Base-by-base conservation (phyloP, 2,113 vertebrate species). In the Merops nubicus region DNA sequence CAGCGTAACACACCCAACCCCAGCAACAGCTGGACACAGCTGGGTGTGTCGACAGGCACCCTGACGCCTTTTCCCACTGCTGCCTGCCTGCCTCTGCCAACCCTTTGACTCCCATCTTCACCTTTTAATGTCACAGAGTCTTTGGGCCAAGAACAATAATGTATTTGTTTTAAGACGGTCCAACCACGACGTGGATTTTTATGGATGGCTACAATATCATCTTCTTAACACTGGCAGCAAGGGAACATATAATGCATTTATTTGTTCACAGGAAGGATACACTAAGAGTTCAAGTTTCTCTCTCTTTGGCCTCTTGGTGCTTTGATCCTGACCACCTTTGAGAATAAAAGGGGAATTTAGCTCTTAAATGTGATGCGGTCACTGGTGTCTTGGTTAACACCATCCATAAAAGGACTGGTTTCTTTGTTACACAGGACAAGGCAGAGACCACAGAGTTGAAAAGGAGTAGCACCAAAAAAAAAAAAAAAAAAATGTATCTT, bases 301-400 rank as follows among this genome's bases (percentile, higher is more conserved):
- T 47, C 23, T 78, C n/a, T 78, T 50, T 22, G 12, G 56, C 20
- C 23, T 75, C 38, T 20, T 18, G 6, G 23, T 77, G 33, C 78
- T 93, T 90, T 96, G 82, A 95, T 94, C 63, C 42, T 69, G 76
- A 74, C 63, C 82, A 94, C 50, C 78, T 96, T 54, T 54, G 86
- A 94, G 90, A 94, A 95, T 90, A 88, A 96, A 94, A 94, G 42
- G 47, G 45, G 45, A 95, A 93, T 89, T 94, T 79, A 88, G 57
- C 60, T 91, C 63, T 93, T 88, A 89, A 88, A 75, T 83, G 59
- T 33, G 72, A 65, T 90, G 91, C 20, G 1, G 48, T 86, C 45
- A 54, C 47, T 65, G 51, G 72, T 85, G 75, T 67, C 88, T 95
- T 19, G 0, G 54, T 85, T 96, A 95, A 95, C 75, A 47, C 59